Percentiles rank a stretch among this genome's conserved stretches.
Evolutionary conservation across 2,888 invertebrate species (phyloP).

Genomic region (Conistra vaccinii): DNA sequence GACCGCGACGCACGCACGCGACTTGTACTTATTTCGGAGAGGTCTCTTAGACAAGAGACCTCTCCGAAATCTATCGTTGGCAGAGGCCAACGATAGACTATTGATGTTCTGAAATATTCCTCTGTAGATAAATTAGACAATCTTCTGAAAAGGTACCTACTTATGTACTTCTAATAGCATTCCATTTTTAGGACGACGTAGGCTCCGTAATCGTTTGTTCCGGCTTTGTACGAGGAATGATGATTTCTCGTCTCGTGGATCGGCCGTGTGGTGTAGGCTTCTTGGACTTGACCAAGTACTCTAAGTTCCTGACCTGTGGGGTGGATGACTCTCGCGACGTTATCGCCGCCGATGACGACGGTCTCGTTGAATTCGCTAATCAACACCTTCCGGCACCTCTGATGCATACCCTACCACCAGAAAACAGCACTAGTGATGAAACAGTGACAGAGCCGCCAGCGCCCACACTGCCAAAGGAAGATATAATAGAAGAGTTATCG

Average conservation of each 20-base stretch:
- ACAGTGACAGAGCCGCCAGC: fast-evolving
- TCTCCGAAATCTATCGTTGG: too few relatives aligned
- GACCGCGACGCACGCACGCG: too few relatives aligned
- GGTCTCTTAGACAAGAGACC: too few relatives aligned
- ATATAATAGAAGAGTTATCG: fast-evolving
- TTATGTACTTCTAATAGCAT: background rate
- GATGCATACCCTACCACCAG: background rate
- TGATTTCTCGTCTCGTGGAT: conserved; percentile 83
- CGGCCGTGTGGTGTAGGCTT: conserved; percentile 86
- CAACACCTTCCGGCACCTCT: conserved; percentile 8
- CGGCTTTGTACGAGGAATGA: conserved; percentile 82
- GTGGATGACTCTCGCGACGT: conserved; percentile 86
- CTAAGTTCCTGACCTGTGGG: conserved; percentile 85
- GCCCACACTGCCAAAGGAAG: too few relatives aligned
- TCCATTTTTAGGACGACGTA: conserved; percentile 81
- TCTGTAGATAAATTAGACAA: background rate
- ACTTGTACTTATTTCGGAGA: background rate
- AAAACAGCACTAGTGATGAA: background rate
- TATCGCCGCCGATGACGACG: conserved; percentile 71
- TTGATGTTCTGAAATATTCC: background rate
- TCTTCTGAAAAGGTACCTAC: background rate
- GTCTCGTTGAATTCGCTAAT: conserved; percentile 70
- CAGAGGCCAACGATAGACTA: background rate
- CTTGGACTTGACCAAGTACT: conserved; percentile 77
- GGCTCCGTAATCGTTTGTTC: conserved; percentile 81